Conservation (phyloP, 2,113 vertebrate species). For the Melanocharis versteri region DNA sequence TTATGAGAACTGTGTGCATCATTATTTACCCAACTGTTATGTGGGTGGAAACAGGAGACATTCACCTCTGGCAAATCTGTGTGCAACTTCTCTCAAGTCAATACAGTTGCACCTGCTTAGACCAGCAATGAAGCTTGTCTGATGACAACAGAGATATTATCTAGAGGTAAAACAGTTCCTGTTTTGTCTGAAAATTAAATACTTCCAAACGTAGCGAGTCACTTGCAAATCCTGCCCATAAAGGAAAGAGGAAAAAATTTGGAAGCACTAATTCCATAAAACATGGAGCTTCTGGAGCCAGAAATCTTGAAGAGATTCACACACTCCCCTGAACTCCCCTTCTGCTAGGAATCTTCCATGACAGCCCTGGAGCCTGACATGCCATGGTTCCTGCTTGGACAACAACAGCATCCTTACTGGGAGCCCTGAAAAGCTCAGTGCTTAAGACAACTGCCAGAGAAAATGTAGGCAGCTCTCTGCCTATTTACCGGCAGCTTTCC, state of each 20-base stretch:
- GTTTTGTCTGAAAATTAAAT: slow-evolving; percentile 16
- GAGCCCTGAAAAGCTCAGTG: neutral
- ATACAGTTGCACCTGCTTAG: slow-evolving; percentile 12
- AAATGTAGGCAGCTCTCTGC: neutral
- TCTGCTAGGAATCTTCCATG: neutral
- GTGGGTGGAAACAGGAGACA: slow-evolving; percentile 53
- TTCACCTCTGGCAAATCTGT: slow-evolving; percentile 23
- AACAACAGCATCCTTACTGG: neutral
- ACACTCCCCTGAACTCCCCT: neutral
- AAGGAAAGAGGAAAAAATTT: neutral
- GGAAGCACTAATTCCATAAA: neutral
- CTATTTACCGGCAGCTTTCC: neutral
- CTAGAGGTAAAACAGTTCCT: slow-evolving; percentile 42
- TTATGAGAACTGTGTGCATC: slow-evolving; percentile 37
- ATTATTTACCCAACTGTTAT: slow-evolving; percentile 56
- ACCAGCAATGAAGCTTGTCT: neutral
- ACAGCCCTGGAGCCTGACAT: neutral
- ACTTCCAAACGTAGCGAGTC: slow-evolving; percentile 26
- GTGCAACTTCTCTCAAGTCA: neutral
- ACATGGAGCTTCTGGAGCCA: neutral
- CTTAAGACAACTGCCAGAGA: neutral
- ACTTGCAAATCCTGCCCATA: neutral
- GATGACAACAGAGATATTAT: slow-evolving; percentile 21
- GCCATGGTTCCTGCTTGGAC: neutral
- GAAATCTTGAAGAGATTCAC: neutral